Conservation (phyloP, 2,888 invertebrate species). For the Aporophyla lueneburgensis region DNA sequence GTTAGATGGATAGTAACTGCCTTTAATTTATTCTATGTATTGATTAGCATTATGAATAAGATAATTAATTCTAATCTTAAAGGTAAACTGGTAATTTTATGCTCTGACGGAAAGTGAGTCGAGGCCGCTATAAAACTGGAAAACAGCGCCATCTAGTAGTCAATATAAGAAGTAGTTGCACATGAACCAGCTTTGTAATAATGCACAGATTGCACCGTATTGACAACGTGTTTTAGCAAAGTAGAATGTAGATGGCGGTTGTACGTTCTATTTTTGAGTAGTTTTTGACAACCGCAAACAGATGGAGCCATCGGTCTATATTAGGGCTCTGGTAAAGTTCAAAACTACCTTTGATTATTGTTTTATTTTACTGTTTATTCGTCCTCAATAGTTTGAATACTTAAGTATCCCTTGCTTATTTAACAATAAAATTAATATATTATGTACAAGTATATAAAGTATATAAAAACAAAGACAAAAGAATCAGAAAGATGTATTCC, state of each 20-base stretch:
- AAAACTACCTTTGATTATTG: background rate
- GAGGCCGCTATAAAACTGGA: background rate
- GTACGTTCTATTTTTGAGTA: background rate
- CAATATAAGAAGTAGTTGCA: background rate
- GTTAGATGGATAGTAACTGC: constrained; percentile 74
- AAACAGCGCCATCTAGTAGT: constrained; percentile 41
- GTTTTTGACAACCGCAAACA: background rate
- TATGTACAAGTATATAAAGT: too few relatives aligned
- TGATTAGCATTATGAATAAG: background rate
- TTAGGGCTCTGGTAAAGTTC: background rate
- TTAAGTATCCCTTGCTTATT: too few relatives aligned
- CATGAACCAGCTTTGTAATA: too few relatives aligned
- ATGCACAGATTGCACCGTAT: background rate
- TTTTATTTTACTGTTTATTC: background rate
- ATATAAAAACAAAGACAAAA: too few relatives aligned
- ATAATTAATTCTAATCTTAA: constrained; percentile 12
- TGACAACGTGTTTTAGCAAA: background rate
- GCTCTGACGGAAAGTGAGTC: background rate
- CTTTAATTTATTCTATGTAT: constrained; percentile 19
- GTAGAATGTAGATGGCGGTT: constrained; percentile 40
- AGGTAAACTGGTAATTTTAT: background rate
- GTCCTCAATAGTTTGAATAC: background rate
- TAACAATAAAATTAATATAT: too few relatives aligned
- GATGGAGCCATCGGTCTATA: constrained; percentile 34
- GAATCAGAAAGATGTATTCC: too few relatives aligned